phyloP scores from a whole-genome alignment of 1,140 invertebrate species.

The Papilio aristodemus region DNA sequence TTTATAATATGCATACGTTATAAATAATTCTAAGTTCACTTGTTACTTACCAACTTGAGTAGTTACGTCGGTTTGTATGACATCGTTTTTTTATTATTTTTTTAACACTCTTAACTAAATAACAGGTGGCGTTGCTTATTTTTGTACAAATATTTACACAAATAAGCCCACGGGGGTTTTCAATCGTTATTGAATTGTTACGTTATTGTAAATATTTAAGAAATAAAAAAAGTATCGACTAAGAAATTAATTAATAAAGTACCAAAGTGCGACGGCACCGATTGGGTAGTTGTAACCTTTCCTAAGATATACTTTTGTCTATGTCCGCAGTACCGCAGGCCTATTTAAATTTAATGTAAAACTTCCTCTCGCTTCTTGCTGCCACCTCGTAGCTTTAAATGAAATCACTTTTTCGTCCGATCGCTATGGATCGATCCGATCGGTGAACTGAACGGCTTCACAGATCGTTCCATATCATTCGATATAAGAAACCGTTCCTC shows the following conservation, averaged over 20 bases:
- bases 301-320: no score
- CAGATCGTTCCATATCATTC: background rate
- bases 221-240: background rate
- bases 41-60: background rate
- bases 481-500: background rate
- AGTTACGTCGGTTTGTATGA: background rate
- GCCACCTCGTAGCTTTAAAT: background rate
- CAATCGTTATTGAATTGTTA: background rate
- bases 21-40: background rate
- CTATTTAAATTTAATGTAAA: background rate
- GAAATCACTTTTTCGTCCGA: background rate
- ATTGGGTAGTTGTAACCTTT: no score
- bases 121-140: background rate
- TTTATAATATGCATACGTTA: slow-evolving; percentile 4
- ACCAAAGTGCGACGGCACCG: background rate
- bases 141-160: slow-evolving; percentile 3
- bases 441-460: background rate
- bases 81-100: background rate
- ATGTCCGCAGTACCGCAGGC: background rate
- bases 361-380: slow-evolving; percentile 16
- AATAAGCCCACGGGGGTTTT: background rate
- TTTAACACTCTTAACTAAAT: background rate
- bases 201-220: no score
- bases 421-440: no score
- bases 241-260: background rate